A percentile compares a stretch with the other conserved stretches of the same genome.
Evolutionary conservation across 2,113 vertebrate genomes (phyloP).

Genomic region (Spizaetus ornatus): DNA sequence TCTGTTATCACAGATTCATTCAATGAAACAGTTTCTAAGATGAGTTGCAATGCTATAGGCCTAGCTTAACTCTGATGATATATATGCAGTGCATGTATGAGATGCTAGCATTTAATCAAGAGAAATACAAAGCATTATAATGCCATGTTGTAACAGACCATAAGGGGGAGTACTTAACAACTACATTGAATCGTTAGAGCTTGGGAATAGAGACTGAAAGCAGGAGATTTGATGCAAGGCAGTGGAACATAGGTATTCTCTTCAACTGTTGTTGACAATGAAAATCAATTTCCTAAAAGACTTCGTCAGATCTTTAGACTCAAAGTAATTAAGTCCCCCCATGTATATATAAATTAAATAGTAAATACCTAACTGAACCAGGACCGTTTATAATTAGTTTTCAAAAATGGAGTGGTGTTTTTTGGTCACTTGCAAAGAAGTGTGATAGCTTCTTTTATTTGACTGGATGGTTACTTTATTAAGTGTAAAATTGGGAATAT

Average conservation of each 20-base stretch:
- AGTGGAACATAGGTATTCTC: not conserved
- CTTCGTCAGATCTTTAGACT: not conserved
- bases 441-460: not conserved
- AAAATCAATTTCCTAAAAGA: not conserved
- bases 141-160: not conserved
- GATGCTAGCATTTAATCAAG: not conserved
- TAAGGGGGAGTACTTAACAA: conserved; percentile 21
- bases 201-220: not conserved
- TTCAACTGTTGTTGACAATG: not conserved
- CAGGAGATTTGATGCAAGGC: not conserved
- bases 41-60: not conserved
- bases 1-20: not conserved
- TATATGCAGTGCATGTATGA: not conserved
- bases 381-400: not conserved
- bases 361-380: not conserved
- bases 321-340: not conserved
- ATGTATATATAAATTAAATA: not conserved
- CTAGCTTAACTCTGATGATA: not conserved
- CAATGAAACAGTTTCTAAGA: not conserved
- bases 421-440: not conserved
- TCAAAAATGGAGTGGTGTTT: not conserved
- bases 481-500: not conserved
- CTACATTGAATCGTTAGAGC: not conserved
- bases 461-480: not conserved
- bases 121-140: not conserved